Percentiles rank a stretch among this genome's conserved stretches.
phyloP scores from a whole-genome alignment of 1,140 invertebrate genomes.

The Neuroterus valhalla region DNA sequence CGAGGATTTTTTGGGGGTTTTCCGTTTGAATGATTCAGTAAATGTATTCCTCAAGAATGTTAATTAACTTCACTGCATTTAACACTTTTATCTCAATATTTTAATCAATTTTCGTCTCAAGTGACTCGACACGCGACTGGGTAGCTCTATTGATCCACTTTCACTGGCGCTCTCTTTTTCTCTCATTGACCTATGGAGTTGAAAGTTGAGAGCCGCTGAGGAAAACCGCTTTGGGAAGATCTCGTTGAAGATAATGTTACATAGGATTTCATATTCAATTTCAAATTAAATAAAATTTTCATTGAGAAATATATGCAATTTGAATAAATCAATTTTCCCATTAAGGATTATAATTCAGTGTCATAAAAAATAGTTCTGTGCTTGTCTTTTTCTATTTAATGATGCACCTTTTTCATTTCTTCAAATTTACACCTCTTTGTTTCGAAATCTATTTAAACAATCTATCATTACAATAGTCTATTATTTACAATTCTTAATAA shows the following conservation, averaged over 20 bases:
- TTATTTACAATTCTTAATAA: too few species aligned
- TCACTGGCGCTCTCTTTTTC: constrained; percentile 56
- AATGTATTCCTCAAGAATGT: not conserved
- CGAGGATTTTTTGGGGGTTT: not conserved
- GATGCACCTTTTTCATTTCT: too few species aligned
- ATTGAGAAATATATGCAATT: too few species aligned
- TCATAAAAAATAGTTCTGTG: too few species aligned
- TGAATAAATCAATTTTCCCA: too few species aligned
- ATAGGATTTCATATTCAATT: constrained; percentile 21
- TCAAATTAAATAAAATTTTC: not conserved
- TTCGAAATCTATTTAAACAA: too few species aligned
- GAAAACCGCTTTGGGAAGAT: not conserved
- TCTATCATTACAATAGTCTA: too few species aligned
- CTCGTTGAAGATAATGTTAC: not conserved
- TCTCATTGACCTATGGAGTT: constrained; percentile 31
- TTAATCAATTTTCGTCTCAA: constrained; percentile 4
- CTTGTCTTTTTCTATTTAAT: too few species aligned
- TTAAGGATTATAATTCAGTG: too few species aligned
- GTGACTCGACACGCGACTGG: constrained; percentile 46
- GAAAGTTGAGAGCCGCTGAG: constrained; percentile 8
- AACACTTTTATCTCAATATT: not conserved
- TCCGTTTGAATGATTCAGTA: not conserved
- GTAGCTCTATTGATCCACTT: constrained; percentile 71
- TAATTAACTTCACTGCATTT: not conserved
- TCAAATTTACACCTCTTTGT: too few species aligned